phyloP scores from a whole-genome alignment of 2,113 vertebrate species.

The Desmodus rotundus region DNA sequence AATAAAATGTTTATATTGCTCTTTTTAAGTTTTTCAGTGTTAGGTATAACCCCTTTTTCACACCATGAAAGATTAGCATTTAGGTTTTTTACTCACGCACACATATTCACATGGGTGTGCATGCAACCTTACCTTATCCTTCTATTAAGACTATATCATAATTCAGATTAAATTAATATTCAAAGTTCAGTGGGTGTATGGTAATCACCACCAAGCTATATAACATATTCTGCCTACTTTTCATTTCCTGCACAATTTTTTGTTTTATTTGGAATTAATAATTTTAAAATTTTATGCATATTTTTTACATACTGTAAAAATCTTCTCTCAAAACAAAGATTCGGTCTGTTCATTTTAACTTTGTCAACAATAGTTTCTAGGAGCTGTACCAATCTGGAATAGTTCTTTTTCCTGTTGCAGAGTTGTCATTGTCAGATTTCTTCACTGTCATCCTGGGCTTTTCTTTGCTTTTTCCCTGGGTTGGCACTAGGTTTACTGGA shows the following conservation, averaged over 20 bases:
- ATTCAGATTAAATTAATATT: constrained; percentile 21
- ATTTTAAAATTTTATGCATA: background rate
- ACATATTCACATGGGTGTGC: background rate
- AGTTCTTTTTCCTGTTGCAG: background rate
- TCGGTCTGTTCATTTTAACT: background rate
- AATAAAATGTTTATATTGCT: constrained; percentile 16
- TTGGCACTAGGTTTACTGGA: background rate
- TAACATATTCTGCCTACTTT: background rate
- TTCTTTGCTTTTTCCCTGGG: background rate
- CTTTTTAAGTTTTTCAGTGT: background rate
- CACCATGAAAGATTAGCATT: background rate
- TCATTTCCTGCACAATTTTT: constrained; percentile 7
- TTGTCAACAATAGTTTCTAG: background rate
- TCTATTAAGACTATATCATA: background rate
- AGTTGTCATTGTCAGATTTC: background rate
- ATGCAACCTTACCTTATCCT: background rate
- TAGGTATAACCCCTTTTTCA: background rate
- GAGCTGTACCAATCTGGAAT: background rate
- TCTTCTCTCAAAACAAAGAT: background rate
- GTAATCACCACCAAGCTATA: background rate
- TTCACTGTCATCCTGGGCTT: background rate
- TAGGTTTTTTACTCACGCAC: background rate
- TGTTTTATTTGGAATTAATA: constrained; percentile 31
- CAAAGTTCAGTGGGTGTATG: constrained; percentile 15
- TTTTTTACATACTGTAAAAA: background rate